Conservation (phyloP, 2,113 vertebrate genomes). For the Rhodinocichla rosea region DNA sequence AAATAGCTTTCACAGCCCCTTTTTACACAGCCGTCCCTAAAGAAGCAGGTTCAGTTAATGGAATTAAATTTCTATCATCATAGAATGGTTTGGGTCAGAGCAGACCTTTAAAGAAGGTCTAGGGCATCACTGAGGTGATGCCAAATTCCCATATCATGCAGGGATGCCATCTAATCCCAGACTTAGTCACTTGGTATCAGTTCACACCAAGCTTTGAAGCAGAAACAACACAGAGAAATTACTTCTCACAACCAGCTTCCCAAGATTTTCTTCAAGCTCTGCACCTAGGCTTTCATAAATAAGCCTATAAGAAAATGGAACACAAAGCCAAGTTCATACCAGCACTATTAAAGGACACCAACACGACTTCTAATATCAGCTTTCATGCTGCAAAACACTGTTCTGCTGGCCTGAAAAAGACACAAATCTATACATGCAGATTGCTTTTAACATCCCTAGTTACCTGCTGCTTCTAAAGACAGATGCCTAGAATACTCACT, state of each 20-base stretch:
- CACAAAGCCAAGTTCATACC: neutral
- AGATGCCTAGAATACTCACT: neutral
- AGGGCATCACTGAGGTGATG: conserved; percentile 27
- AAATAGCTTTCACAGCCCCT: neutral
- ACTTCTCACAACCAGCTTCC: neutral
- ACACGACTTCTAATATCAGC: neutral
- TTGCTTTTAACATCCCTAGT: neutral
- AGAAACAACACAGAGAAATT: conserved; percentile 11
- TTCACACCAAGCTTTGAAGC: neutral
- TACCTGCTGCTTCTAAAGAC: neutral
- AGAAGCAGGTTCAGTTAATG: neutral
- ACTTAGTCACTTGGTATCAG: conserved; percentile 39
- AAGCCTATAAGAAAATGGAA: neutral
- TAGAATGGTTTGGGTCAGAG: neutral
- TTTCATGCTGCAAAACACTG: neutral
- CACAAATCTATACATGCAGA: neutral
- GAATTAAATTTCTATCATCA: conserved; percentile 65
- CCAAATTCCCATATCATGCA: conserved; percentile 4
- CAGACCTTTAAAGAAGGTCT: neutral
- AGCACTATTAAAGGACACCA: neutral
- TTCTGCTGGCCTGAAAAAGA: neutral
- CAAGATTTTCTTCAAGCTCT: neutral
- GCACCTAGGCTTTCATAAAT: neutral
- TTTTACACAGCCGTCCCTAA: neutral
- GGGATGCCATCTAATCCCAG: neutral